phyloP scores from a whole-genome alignment of 2,797 vertebrate genomes.

The Petrocephalus sullivani region DNA sequence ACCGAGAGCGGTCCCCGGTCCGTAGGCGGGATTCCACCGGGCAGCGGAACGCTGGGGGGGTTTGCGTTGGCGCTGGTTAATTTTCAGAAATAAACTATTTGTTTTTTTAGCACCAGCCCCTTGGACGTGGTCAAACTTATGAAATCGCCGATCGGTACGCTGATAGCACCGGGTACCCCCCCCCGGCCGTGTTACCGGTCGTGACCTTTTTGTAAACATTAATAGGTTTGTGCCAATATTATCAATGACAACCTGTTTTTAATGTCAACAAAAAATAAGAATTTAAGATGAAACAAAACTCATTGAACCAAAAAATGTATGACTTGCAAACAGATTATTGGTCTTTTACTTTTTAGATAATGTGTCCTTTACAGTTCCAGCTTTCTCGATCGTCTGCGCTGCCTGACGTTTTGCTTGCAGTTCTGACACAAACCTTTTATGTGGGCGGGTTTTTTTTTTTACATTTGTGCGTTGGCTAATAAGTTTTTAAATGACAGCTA shows the following conservation, averaged over 20 bases:
- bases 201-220: not conserved
- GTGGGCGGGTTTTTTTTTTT: not conserved
- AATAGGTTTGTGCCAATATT: not conserved
- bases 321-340: not conserved
- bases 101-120: not conserved
- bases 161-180: not conserved
- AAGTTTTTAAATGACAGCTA: not conserved
- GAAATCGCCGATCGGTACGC: not conserved
- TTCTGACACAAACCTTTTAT: not conserved
- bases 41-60: not conserved
- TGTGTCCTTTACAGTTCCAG: not conserved
- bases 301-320: not conserved
- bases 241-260: not conserved
- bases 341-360: not conserved
- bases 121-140: not conserved
- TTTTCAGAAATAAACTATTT: not conserved
- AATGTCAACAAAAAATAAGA: not conserved
- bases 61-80: not conserved
- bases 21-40: not conserved
- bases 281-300: not conserved
- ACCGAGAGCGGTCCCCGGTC: not conserved
- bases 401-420: not conserved
- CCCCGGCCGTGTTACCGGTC: too few relatives aligned
- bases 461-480: not conserved
- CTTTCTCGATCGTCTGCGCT: not conserved